Evolutionary conservation across 1,140 invertebrate species (phyloP).

Genomic region (Trissolcus basalis): DNA sequence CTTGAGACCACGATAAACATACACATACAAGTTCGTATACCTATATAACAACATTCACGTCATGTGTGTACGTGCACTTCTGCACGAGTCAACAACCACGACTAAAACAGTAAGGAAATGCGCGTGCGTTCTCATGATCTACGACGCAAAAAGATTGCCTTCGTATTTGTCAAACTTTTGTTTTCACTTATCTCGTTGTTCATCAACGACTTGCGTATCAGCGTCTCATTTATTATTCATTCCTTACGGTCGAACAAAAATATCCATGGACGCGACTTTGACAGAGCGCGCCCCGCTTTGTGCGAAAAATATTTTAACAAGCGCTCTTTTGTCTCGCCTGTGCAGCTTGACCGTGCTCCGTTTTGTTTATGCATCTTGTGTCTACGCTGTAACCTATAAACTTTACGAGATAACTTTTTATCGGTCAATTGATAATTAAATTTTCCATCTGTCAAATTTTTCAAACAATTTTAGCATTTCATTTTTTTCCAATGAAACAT

Average conservation of each 20-base stretch:
- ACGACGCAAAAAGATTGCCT: constrained; percentile 34
- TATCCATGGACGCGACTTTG: neutral
- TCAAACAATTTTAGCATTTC: no score
- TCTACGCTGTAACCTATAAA: no score
- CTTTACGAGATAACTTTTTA: no score
- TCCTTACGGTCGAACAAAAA: neutral
- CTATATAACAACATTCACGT: constrained; percentile 3
- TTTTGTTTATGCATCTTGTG: no score
- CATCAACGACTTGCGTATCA: neutral
- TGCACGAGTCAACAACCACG: constrained; percentile 17
- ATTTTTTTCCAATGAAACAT: no score
- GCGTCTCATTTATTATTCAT: neutral
- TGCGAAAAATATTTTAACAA: no score
- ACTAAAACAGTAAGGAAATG: constrained; percentile 17
- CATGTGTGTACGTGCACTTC: constrained; percentile 11
- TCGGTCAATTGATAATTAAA: no score
- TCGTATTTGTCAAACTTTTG: constrained; percentile 8
- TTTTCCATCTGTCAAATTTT: no score
- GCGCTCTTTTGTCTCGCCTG: no score
- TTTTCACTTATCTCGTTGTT: constrained; percentile 4
- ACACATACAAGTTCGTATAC: constrained; percentile 1
- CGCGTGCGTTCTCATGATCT: constrained; percentile 23
- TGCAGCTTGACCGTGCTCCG: no score
- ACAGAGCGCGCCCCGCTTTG: neutral
- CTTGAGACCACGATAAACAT: constrained; percentile 24